Base-by-base conservation (phyloP, 2,888 invertebrate species). In the Phrixothrix hirtus region DNA sequence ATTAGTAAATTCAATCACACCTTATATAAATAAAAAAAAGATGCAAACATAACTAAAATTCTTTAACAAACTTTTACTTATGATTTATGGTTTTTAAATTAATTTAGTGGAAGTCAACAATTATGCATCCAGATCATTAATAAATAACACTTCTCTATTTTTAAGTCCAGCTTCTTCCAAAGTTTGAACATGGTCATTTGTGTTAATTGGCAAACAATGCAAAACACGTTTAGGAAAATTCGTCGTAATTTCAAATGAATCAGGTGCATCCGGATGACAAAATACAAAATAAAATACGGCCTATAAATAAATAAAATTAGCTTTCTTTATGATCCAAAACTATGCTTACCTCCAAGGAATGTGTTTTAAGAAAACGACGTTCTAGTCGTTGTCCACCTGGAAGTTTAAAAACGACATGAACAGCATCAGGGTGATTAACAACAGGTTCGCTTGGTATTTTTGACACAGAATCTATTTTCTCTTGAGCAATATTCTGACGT, bases 241-340 rank as follows among this genome's bases (percentile, higher is more conserved):
- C 59, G 94, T 95, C 37, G 93, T 92, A 59, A 97, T 93, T 79
- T 96, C 94, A 73, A 97, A 97, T 71, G 88, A 87, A 72, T 93
- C 84, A 1, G 97, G 97, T 9, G 96, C 88, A 64, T 88, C 86
- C 2, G 94, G 92, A 77, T 97, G 94, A 71, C 95, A 95, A 78
- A 96, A 95, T 60, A 97, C 91, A 78, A 90, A 97, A 76, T 93
- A 89, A 77, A 94, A 95, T 57, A 99, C 83, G 72, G 91, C 89
- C 95, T 97, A 79, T 21, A 83, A 81, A 15, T 11, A 17, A 37
- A 14, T 14, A n/a, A n/a, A n/a, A n/a, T n/a, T n/a, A n/a, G n/a
- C n/a, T n/a, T n/a, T n/a, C n/a, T n/a, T n/a, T n/a, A n/a, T n/a
- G n/a, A n/a, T n/a, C n/a, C n/a, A n/a, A n/a, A n/a, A n/a, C n/a